Percentiles rank a stretch among this genome's conserved stretches.
Evolutionary conservation across 2,113 vertebrate species (phyloP).

Genomic region (Paramormyrops kingsleyae): DNA sequence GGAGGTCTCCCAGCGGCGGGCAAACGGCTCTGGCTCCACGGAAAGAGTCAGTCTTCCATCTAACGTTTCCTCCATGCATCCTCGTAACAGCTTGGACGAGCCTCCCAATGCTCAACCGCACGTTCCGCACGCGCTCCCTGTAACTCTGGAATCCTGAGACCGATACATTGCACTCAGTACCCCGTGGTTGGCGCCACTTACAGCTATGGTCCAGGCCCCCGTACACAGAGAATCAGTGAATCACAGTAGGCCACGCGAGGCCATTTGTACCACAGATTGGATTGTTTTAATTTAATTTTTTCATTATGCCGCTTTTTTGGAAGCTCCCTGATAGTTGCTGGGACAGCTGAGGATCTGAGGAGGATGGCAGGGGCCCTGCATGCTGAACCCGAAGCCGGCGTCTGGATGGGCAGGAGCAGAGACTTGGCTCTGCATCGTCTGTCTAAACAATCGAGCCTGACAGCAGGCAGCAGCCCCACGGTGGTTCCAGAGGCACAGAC

Average conservation of each 20-base stretch:
- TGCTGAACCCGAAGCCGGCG: slow-evolving; percentile 41
- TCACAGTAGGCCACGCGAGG: neutral
- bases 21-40: neutral
- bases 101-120: neutral
- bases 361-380: slow-evolving; percentile 37
- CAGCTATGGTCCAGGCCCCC: neutral
- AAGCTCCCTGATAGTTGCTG: neutral
- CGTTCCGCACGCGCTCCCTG: neutral
- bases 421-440: slow-evolving; percentile 44
- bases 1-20: neutral
- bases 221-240: neutral
- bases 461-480: slow-evolving; percentile 46
- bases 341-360: neutral
- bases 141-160: neutral
- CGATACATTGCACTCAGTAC: neutral
- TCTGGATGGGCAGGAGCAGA: slow-evolving; percentile 39
- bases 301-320: neutral
- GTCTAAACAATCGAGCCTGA: slow-evolving; percentile 55
- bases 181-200: neutral
- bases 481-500: slow-evolving; percentile 26
- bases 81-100: neutral
- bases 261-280: neutral
- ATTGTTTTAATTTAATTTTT: neutral
- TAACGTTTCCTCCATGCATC: neutral
- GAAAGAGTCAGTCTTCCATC: neutral